phyloP scores from a whole-genome alignment of 2,113 vertebrate species.

The Panurus biarmicus region DNA sequence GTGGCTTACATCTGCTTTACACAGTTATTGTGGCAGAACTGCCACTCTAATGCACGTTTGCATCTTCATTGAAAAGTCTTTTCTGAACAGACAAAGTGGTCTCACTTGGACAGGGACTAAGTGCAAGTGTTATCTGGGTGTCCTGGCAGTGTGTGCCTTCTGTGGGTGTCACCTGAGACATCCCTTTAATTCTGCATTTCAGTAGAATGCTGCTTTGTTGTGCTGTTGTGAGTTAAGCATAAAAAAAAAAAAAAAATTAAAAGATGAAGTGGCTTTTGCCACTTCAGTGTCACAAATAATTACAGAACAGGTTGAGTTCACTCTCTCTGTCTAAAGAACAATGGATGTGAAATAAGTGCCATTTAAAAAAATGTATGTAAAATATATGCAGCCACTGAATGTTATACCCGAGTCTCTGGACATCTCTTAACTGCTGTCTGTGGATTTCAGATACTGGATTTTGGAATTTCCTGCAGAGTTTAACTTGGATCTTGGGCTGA shows the following conservation, averaged over 20 bases:
- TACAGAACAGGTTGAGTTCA: background rate
- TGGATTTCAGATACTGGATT: slow-evolving; percentile 91
- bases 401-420: background rate
- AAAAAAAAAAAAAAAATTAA: background rate
- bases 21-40: fast-evolving
- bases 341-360: background rate
- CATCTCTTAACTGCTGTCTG: background rate
- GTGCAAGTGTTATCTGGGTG: background rate
- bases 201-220: background rate
- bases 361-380: background rate
- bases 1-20: background rate
- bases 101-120: background rate
- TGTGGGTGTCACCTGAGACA: background rate
- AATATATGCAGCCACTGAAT: background rate
- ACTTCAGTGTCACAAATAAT: background rate
- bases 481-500: slow-evolving; percentile 92
- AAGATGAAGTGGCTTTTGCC: background rate
- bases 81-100: background rate
- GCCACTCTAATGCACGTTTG: background rate
- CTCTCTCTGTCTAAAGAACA: background rate
- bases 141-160: background rate
- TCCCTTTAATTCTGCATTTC: background rate
- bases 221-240: background rate
- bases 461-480: slow-evolving; percentile 95
- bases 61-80: background rate